Base-by-base conservation (phyloP, 2,113 vertebrate species). In the Paradisaea rubra region DNA sequence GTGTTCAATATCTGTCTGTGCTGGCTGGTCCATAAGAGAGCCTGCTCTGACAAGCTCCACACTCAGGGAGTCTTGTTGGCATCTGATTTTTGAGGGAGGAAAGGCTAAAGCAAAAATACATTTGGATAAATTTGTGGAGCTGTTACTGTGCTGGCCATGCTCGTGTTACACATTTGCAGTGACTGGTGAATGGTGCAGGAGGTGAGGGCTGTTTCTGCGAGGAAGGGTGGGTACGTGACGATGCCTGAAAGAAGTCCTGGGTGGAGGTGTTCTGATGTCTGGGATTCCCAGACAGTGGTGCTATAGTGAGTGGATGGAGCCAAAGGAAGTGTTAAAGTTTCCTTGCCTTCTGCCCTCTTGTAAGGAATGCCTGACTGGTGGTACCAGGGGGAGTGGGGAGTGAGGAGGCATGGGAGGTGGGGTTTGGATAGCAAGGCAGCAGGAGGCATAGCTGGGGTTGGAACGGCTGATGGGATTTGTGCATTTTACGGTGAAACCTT, bases 261-360 rank as follows among this genome's bases (percentile, higher is more conserved):
- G 4, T 76, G 20, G 23, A 91, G 50, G 14, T 27, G 25, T 4
- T 53, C 13, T 21, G 37, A 2, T 50, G 15, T 42, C 23, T 39
- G 23, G 41, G 42, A 53, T 42, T 70, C n/a, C 23, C 23, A 44
- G 57, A 2, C 15, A 18, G 28, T 11, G 39, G 13, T 37, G 66
- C 37, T 56, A 0, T 4, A 41, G 41, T 2, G 71, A 49, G 44
- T 23, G 53, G 13, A 68, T 25, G 49, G 20, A 73, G 50, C 22
- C 42, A 61, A 50, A 31, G 0, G 0, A 16, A 53, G 4, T 3
- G 15, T 44, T 71, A 23, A 64, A 47, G 27, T 7, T 66, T 33
- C 66, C 33, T 45, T 79, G 45, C 8, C 37, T 78, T 41, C 45
- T 14, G 13, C 24, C 7, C 3, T 57, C 42, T 66, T 7, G 23